Evolutionary conservation across 2,113 vertebrate species (phyloP).

Genomic region (Vulpes ferrilata): DNA sequence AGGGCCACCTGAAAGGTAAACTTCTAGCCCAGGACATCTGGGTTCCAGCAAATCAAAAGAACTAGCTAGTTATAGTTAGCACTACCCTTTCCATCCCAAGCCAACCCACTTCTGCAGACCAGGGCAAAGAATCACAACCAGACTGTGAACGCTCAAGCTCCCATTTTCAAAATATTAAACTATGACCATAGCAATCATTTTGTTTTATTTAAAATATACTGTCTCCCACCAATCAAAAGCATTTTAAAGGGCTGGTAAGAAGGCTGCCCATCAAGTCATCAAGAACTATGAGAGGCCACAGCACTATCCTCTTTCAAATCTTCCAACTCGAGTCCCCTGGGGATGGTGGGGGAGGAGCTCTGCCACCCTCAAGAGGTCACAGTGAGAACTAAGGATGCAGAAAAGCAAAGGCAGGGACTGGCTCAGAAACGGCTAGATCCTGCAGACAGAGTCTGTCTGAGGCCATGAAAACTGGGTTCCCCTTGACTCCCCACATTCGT

Average conservation of each 20-base stretch:
- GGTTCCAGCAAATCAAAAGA: background rate
- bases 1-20: background rate
- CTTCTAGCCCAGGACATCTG: background rate
- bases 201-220: background rate
- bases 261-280: background rate
- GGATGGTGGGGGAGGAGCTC: background rate
- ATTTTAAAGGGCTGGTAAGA: background rate
- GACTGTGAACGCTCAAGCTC: accelerated
- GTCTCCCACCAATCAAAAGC: background rate
- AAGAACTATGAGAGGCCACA: background rate
- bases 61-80: background rate
- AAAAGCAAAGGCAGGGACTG: background rate
- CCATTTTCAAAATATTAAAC: background rate
- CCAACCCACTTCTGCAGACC: no score
- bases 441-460: background rate
- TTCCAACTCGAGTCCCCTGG: background rate
- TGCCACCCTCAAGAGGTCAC: background rate
- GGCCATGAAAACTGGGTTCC: background rate
- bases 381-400: background rate
- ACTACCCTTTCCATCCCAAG: background rate
- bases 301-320: background rate
- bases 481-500: background rate
- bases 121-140: background rate
- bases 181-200: background rate
- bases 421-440: background rate